Conservation (phyloP, 2,888 invertebrate genomes). For the Piscicola geometra region DNA sequence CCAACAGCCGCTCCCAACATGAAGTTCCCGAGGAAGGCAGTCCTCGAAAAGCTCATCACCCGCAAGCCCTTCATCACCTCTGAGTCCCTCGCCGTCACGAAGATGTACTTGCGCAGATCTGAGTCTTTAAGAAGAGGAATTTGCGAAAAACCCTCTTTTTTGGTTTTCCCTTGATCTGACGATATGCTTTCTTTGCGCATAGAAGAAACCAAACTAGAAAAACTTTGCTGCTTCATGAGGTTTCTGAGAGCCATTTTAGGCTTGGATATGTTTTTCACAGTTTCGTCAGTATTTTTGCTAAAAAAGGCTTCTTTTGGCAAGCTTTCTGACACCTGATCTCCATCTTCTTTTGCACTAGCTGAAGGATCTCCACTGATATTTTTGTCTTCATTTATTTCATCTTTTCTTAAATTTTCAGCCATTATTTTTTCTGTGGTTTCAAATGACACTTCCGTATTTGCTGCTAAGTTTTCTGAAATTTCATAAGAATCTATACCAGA, state of each 20-base stretch:
- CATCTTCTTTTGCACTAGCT: not conserved
- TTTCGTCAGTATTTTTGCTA: not conserved
- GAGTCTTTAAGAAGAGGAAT: not conserved
- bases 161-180: not conserved
- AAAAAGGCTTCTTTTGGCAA: conserved; percentile 3
- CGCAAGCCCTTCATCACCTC: not conserved
- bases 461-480: not conserved
- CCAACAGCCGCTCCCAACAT: not conserved
- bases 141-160: not conserved
- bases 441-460: not conserved
- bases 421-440: too few species aligned
- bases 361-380: not conserved
- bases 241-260: not conserved
- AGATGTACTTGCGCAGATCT: not conserved
- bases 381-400: too few species aligned
- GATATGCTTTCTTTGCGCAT: not conserved
- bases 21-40: not conserved
- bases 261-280: not conserved
- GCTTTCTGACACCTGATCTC: not conserved
- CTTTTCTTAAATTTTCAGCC: too few species aligned
- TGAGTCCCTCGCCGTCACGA: not conserved
- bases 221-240: not conserved
- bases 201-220: not conserved
- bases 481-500: not conserved
- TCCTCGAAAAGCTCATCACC: not conserved